Base-by-base conservation (phyloP, 2,113 vertebrate species). In the Chlorodrepanis virens region DNA sequence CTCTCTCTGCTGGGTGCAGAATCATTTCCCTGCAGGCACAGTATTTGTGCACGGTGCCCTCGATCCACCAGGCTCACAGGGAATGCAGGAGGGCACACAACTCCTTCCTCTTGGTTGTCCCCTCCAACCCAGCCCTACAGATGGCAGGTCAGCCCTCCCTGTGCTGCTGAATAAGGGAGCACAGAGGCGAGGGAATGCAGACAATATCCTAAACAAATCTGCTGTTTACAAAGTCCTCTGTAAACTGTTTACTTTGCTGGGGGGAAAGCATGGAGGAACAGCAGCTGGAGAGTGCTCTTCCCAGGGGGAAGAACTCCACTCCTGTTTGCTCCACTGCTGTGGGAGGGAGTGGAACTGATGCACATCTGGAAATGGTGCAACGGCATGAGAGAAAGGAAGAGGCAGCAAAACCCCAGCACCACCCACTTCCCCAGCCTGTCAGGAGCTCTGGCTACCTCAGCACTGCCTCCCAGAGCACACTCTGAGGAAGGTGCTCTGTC, bases 241-340 rank as follows among this genome's bases (percentile, higher is more conserved):
- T 95, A 97, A 97, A 97, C 70, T 89, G 95, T 97, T 97, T 97
- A 97, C 84, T 90, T 50, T 83, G 93, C 75, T 94, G 71, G 59
- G 72, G 44, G 89, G 84, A 56, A 96, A 83, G 56, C 89, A 64
- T 8, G 78, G 93, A 89, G 56, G 74, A 54, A 39, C 28, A 89
- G 83, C 96, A 97, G 94, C 94, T 96, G 96, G 77, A 82, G 61
- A n/a, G 4, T 39, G 54, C 76, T 83, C 94, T 72, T 86, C 67
- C 79, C 88, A 81, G 68, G 15, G 50, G 79, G 80, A 42, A 77
- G 56, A 50, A 10, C 47, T 77, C 42, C 63, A 54, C 29, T 83
- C 29, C 54, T 49, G 40, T 76, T 83, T 89, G 63, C 70, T 61
- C 24, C 71, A 24, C 67, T 91, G 63, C 85, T 87, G 59, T 9